phyloP scores from a whole-genome alignment of 1,140 invertebrate species.

The Penaeus vannamei region DNA sequence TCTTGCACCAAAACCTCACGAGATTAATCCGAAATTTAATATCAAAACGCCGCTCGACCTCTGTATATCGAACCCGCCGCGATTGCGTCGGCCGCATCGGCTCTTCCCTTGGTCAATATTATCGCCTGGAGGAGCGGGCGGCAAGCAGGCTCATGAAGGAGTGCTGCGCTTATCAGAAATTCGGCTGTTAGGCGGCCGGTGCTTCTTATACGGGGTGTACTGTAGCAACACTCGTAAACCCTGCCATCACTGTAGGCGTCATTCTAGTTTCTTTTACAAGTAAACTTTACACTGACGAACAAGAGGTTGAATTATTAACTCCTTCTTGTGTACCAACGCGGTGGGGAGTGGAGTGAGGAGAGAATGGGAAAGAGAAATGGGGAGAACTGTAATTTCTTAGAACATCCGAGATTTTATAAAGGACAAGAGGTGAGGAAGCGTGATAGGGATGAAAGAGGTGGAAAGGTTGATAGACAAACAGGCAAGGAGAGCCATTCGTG shows the following conservation, averaged over 20 bases:
- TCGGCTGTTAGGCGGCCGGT: not conserved
- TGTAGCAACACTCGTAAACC: conserved; percentile 18
- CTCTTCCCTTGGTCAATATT: not conserved
- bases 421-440: not conserved
- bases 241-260: conserved; percentile 47
- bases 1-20: conserved; percentile 28
- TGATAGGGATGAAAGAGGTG: not conserved
- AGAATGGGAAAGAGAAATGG: not conserved
- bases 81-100: not conserved
- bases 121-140: not conserved
- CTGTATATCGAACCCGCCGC: conserved; percentile 14
- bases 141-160: not conserved
- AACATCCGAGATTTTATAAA: not conserved
- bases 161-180: not conserved
- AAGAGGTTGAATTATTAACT: conserved; percentile 61
- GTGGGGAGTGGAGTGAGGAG: not conserved
- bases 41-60: conserved; percentile 49
- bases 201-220: not conserved
- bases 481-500: not conserved
- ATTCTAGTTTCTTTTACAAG: conserved; percentile 56
- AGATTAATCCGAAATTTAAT: conserved; percentile 56
- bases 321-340: conserved; percentile 39
- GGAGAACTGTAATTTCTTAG: not conserved
- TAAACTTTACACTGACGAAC: conserved; percentile 57
- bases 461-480: too few relatives aligned